These are phyloP conservation scores for Lordiphosa mommai DNA, from an alignment of 1,140 invertebrate genomes.

Conservation along the genomic window DNA sequence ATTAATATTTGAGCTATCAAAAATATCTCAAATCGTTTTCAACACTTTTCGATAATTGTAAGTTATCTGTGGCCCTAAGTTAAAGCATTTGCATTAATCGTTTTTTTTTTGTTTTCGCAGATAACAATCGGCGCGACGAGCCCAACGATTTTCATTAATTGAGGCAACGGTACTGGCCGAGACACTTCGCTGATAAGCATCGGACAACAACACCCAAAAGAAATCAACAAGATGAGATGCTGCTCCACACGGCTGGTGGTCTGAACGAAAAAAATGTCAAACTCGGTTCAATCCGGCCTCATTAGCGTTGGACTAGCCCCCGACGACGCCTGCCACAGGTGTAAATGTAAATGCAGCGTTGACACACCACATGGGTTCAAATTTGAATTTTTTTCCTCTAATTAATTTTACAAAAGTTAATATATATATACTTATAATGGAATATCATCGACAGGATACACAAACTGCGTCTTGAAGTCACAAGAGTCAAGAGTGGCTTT, in stretches of 20 bases:
- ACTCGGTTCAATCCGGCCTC: slow-evolving; percentile 44
- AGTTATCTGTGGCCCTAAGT: slow-evolving; percentile 43
- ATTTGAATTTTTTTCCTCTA: slow-evolving; percentile 37
- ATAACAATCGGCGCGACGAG: slow-evolving; percentile 40
- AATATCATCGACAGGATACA: too few relatives aligned
- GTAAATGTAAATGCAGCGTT: slow-evolving; percentile 4
- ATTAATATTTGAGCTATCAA: slow-evolving; percentile 57
- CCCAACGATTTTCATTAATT: slow-evolving; percentile 68
- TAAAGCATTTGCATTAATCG: slow-evolving; percentile 68
- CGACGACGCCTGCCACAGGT: slow-evolving; percentile 14
- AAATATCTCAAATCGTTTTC: slow-evolving; percentile 49
- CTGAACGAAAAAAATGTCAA: slow-evolving; percentile 54
- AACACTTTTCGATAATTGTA: slow-evolving; percentile 74
- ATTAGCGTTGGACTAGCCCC: slow-evolving; percentile 43
- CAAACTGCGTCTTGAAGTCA: too few relatives aligned
- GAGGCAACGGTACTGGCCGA: slow-evolving; percentile 47
- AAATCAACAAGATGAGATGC: slow-evolving; percentile 50
- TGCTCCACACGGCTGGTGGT: slow-evolving; percentile 60
- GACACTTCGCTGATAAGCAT: slow-evolving; percentile 48
- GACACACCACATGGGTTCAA: slow-evolving; percentile 22
- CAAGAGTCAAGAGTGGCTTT: too few relatives aligned
- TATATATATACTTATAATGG: too few relatives aligned
- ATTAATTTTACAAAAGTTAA: slow-evolving; percentile 23
- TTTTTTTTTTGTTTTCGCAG: slow-evolving; percentile 15
- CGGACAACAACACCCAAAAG: slow-evolving; percentile 31